Evolutionary conservation across 2,113 vertebrate species (phyloP).

Genomic region (Eulemur rufifrons): DNA sequence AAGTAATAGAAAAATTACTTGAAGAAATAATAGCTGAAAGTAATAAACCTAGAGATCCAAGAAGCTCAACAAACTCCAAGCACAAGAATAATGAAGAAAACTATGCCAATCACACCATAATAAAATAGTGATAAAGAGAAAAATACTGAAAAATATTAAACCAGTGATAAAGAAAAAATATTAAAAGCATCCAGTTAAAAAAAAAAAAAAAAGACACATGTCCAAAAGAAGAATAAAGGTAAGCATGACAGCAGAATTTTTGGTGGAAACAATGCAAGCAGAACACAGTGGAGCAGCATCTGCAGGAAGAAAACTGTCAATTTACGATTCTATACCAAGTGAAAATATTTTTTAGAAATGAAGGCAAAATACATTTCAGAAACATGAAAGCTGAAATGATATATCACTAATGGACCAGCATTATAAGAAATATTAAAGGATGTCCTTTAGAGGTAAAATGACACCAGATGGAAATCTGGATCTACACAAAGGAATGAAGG

Average conservation of each 20-base stretch:
- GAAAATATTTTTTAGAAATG: neutral
- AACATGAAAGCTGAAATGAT: neutral
- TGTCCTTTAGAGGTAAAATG: neutral
- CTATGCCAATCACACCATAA: neutral
- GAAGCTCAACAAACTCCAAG: neutral
- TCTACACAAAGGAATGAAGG: neutral
- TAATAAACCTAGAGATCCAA: neutral
- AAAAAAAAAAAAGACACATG: neutral
- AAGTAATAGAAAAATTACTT: neutral
- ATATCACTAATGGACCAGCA: neutral
- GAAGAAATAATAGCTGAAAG: neutral
- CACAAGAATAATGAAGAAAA: neutral
- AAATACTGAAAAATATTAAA: neutral
- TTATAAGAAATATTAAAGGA: neutral
- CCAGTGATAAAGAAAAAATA: neutral
- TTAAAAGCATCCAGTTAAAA: neutral
- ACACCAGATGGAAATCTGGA: neutral
- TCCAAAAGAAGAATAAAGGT: neutral
- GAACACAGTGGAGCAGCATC: neutral
- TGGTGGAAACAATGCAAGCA: neutral
- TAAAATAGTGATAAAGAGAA: neutral
- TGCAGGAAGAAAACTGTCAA: neutral
- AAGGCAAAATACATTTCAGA: slow-evolving; percentile 6
- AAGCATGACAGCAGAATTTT: neutral
- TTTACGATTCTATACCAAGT: neutral